Percentiles rank a stretch among this genome's conserved stretches.
phyloP scores from a whole-genome alignment of 2,888 invertebrate genomes.

The Agrochola litura region DNA sequence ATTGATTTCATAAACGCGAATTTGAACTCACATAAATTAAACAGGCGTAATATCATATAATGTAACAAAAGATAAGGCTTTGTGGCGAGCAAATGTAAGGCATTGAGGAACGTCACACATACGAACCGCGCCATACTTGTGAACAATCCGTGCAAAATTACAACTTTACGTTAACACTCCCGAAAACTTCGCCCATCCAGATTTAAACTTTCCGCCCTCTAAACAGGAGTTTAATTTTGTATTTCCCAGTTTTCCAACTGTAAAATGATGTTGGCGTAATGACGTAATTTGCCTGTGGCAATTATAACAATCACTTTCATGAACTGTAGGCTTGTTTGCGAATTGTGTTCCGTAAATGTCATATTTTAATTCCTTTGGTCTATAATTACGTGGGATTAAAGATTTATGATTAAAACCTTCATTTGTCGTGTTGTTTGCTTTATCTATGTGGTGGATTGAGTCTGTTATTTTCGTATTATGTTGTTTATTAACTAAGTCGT shows the following conservation, averaged over 20 bases:
- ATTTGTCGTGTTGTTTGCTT: conserved; percentile 35
- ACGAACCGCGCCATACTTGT: conserved; percentile 65
- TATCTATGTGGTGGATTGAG: background rate
- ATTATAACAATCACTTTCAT: conserved; percentile 77
- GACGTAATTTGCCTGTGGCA: conserved; percentile 73
- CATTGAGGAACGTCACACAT: conserved; percentile 70
- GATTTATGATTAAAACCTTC: conserved; percentile 50
- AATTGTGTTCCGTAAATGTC: conserved; percentile 71
- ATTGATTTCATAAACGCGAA: conserved; percentile 38
- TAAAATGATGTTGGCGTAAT: conserved; percentile 59
- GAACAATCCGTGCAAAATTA: conserved; percentile 63
- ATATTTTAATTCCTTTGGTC: conserved; percentile 68
- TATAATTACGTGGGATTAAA: conserved; percentile 66
- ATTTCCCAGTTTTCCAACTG: conserved; percentile 29
- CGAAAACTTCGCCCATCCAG: conserved; percentile 27
- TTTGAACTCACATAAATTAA: conserved; percentile 54
- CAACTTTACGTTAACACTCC: conserved; percentile 55
- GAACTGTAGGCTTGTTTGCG: conserved; percentile 74
- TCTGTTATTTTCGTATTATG: background rate
- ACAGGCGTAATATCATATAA: conserved; percentile 56
- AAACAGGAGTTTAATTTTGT: conserved; percentile 23
- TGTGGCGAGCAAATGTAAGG: conserved; percentile 71
- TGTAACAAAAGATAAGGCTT: conserved; percentile 71
- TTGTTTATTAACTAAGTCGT: background rate
- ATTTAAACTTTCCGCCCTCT: conserved; percentile 42